A percentile compares a stretch with the other conserved stretches of the same genome.
Evolutionary conservation across 2,888 invertebrate species (phyloP).

Genomic region (Zhuqinia jingwanae): DNA sequence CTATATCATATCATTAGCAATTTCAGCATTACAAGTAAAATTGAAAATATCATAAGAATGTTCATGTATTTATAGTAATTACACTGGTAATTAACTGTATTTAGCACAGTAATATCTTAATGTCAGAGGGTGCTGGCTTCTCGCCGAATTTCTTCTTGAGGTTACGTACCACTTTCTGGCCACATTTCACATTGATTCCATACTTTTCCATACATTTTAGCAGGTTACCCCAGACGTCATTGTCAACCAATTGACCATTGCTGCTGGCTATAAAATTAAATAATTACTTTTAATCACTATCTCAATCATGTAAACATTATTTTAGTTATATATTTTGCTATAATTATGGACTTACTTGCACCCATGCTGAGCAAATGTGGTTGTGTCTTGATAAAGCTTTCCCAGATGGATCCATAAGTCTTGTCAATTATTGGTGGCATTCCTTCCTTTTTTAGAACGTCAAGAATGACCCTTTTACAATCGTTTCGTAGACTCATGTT

Average conservation of each 20-base stretch:
- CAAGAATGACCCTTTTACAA: conserved; percentile 28
- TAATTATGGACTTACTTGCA: background rate
- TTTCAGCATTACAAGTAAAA: too few relatives aligned
- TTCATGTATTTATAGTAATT: background rate
- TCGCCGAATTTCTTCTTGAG: conserved; percentile 76
- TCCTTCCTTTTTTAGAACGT: conserved; percentile 32
- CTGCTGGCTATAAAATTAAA: conserved; percentile 54
- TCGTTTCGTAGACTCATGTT: conserved; percentile 40
- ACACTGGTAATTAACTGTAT: background rate
- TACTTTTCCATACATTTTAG: conserved; percentile 73
- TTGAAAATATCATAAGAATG: conserved; percentile 2
- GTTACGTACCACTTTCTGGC: conserved; percentile 58
- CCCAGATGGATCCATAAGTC: conserved; percentile 43
- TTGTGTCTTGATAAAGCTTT: conserved; percentile 32
- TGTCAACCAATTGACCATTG: conserved; percentile 69
- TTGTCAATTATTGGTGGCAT: conserved; percentile 45
- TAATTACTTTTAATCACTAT: too few relatives aligned
- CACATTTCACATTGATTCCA: conserved; percentile 63
- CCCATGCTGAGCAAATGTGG: conserved; percentile 38
- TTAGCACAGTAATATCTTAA: conserved; percentile 73
- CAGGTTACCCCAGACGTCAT: conserved; percentile 76
- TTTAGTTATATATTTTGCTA: background rate
- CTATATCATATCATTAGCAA: too few relatives aligned
- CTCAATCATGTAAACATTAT: too few relatives aligned
- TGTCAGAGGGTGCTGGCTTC: conserved; percentile 63